Conservation (phyloP, 2,888 invertebrate genomes). For the Drosophila parthenogenetica region DNA sequence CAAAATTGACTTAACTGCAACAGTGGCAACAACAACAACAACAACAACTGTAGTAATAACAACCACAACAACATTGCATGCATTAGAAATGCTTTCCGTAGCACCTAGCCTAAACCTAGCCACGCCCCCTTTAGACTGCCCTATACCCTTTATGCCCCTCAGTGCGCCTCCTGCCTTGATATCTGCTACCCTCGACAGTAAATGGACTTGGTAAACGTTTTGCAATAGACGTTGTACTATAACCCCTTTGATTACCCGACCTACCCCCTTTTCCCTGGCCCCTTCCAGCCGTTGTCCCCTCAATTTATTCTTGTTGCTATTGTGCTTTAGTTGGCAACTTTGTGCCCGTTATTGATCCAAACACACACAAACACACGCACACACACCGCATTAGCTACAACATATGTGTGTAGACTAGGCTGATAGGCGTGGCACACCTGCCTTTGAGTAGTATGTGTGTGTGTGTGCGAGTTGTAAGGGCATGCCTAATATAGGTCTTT, state of each 20-base stretch:
- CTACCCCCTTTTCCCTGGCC: neutral
- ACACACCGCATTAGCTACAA: neutral
- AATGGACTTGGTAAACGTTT: conserved; percentile 65
- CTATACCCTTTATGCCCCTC: neutral
- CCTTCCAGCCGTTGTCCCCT: neutral
- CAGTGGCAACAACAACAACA: conserved; percentile 42
- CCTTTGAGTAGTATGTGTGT: conserved; percentile 17
- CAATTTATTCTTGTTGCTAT: conserved; percentile 35
- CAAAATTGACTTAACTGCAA: conserved; percentile 73
- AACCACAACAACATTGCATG: conserved; percentile 58
- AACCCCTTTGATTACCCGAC: conserved; percentile 46
- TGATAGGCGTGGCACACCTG: conserved; percentile 36
- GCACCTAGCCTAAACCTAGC: conserved; percentile 45
- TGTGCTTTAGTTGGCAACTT: conserved; percentile 57
- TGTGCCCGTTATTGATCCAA: conserved; percentile 77
- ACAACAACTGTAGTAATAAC: conserved; percentile 27
- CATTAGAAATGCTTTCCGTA: conserved; percentile 70
- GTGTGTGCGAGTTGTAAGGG: conserved; percentile 55
- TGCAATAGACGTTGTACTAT: conserved; percentile 50
- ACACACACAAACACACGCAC: conserved; percentile 18
- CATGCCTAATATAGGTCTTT: conserved; percentile 78
- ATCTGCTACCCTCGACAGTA: conserved; percentile 35
- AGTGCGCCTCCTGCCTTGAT: neutral
- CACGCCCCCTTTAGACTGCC: conserved; percentile 3
- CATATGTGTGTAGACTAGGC: conserved; percentile 25